Evolutionary conservation across 2,113 vertebrate genomes (phyloP).

Genomic region (Lathamus discolor): DNA sequence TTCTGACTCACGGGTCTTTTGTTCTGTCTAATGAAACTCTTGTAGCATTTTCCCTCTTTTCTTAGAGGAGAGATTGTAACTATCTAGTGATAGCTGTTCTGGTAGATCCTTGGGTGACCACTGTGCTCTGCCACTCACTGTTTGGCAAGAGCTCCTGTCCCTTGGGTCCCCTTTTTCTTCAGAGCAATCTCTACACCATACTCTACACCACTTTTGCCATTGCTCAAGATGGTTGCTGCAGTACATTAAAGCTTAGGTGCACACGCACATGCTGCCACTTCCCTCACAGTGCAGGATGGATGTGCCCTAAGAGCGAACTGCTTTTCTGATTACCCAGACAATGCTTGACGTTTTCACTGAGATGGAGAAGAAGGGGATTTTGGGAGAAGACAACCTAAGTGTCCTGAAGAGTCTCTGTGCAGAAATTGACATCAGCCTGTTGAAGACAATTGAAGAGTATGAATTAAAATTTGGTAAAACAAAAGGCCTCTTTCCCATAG

Average conservation of each 20-base stretch:
- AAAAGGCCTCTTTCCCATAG: background rate
- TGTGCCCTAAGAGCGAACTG: background rate
- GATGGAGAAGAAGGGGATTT: conserved; percentile 75
- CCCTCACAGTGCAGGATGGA: background rate
- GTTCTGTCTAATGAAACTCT: background rate
- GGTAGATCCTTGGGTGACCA: background rate
- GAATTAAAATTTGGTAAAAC: conserved; percentile 48
- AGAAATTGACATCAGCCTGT: conserved; percentile 50
- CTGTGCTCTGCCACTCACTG: background rate
- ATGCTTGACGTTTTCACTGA: conserved; percentile 72
- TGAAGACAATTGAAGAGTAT: conserved; percentile 61
- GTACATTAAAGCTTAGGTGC: background rate
- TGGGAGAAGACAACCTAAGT: conserved; percentile 54
- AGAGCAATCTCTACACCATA: background rate
- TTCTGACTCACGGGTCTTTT: background rate
- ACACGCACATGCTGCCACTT: background rate
- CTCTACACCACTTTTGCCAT: background rate
- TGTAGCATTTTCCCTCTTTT: background rate
- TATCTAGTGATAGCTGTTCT: background rate
- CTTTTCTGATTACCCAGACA: conserved; percentile 62
- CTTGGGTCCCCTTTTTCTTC: background rate
- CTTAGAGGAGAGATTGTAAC: background rate
- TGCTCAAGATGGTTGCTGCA: background rate
- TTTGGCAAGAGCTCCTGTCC: background rate
- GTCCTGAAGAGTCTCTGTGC: conserved; percentile 54